Evolutionary conservation across 2,888 invertebrate species (phyloP).

Genomic region (Drosophila koepferae): DNA sequence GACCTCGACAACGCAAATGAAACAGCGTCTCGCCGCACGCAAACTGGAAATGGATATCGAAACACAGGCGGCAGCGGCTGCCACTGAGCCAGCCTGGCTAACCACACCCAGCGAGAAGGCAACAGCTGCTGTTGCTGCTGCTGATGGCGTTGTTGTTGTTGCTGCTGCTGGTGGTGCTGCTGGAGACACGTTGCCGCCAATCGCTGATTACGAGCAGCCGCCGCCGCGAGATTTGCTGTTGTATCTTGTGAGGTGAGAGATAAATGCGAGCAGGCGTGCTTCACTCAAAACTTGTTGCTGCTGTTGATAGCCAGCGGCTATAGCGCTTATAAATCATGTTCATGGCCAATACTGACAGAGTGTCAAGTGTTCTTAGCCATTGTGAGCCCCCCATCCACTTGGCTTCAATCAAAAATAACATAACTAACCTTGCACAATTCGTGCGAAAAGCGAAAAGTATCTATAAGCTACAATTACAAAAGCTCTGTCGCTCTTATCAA

Average conservation of each 20-base stretch:
- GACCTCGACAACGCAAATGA: slow-evolving; percentile 87
- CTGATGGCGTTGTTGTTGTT: slow-evolving; percentile 12
- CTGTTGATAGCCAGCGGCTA: slow-evolving; percentile 44
- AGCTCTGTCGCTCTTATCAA: slow-evolving; percentile 23
- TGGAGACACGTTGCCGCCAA: slow-evolving; percentile 68
- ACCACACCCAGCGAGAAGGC: slow-evolving; percentile 48
- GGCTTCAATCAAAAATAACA: slow-evolving; percentile 37
- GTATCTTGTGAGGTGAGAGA: slow-evolving; percentile 88
- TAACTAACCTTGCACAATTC: slow-evolving; percentile 74
- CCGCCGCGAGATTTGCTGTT: slow-evolving; percentile 88
- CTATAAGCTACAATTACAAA: slow-evolving; percentile 19
- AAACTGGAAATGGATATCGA: slow-evolving; percentile 86
- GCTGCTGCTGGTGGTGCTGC: slow-evolving; percentile 56
- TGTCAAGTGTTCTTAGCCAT: slow-evolving; percentile 73
- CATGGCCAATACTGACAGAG: slow-evolving; percentile 61
- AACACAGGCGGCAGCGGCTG: slow-evolving; percentile 31
- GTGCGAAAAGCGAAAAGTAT: slow-evolving; percentile 6
- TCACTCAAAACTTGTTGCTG: slow-evolving; percentile 56
- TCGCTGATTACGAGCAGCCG: slow-evolving; percentile 85
- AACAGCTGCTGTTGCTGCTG: slow-evolving; percentile 13
- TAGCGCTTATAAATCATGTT: slow-evolving; percentile 74
- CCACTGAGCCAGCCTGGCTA: slow-evolving; percentile 29
- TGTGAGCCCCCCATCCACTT: slow-evolving; percentile 48
- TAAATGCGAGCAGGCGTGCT: slow-evolving; percentile 50
- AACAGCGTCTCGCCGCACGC: slow-evolving; percentile 86